phyloP scores from a whole-genome alignment of 2,888 invertebrate genomes.

The Drepanosiphum platanoidis region DNA sequence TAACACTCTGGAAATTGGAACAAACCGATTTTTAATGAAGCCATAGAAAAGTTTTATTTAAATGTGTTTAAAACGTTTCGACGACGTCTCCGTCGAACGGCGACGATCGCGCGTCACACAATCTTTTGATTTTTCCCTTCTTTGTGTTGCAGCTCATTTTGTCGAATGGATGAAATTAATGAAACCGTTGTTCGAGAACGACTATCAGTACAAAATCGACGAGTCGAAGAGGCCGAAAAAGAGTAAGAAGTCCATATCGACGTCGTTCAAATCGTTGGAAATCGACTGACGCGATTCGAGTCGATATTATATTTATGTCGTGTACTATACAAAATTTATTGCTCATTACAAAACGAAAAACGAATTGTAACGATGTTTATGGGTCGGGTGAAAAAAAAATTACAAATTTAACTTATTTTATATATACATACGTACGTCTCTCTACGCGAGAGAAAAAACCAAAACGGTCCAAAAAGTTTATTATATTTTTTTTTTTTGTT shows the following conservation, averaged over 20 bases:
- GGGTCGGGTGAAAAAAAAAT: conserved; percentile 19
- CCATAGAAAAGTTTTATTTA: too few species aligned
- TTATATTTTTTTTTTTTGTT: too few species aligned
- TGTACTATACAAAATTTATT: neutral
- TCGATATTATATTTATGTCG: too few species aligned
- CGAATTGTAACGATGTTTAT: conserved; percentile 5
- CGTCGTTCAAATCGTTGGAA: conserved; percentile 56
- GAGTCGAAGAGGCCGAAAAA: conserved; percentile 63
- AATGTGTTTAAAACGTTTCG: too few species aligned
- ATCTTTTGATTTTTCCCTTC: neutral
- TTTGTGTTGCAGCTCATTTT: conserved; percentile 64
- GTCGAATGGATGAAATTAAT: conserved; percentile 65
- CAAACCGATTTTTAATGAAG: too few species aligned
- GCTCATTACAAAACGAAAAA: neutral
- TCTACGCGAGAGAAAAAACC: too few species aligned
- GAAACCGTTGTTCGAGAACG: conserved; percentile 66
- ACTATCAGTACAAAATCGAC: conserved; percentile 65
- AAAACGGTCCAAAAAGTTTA: neutral
- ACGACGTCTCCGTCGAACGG: neutral
- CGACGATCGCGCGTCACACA: neutral
- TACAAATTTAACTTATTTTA: neutral
- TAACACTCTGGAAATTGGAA: too few species aligned
- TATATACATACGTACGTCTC: too few species aligned
- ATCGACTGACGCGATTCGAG: conserved; percentile 42
- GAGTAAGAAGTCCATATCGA: conserved; percentile 18